phyloP scores from a whole-genome alignment of 37 sponge, comb jelly and placozoan genomes.

The Eunapius fragilis region DNA sequence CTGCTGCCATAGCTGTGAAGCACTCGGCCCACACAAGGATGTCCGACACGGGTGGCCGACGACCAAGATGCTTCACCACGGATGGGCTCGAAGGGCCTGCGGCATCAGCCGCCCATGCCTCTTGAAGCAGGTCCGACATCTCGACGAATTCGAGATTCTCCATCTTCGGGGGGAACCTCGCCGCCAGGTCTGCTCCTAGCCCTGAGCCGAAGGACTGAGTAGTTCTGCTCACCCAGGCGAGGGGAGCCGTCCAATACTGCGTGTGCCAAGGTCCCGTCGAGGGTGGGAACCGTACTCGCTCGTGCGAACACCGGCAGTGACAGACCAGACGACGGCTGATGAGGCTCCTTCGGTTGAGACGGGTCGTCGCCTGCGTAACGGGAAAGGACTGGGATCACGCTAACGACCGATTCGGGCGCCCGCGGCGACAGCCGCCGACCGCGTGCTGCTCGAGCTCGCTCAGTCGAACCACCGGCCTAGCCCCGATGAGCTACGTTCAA shows the following conservation, averaged over 20 bases:
- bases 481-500: too few relatives aligned
- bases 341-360: not conserved
- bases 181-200: not conserved
- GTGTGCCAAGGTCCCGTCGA: not conserved
- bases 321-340: not conserved
- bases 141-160: not conserved
- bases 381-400: not conserved
- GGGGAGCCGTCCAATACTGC: not conserved
- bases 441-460: not conserved
- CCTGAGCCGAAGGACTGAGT: not conserved
- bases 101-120: too few relatives aligned
- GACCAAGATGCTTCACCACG: not conserved
- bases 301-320: not conserved
- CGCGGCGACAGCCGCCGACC: not conserved
- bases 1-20: constrained; percentile 14
- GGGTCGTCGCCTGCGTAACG: not conserved
- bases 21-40: constrained; percentile 40
- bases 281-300: not conserved
- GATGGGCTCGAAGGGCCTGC: too few relatives aligned
- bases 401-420: not conserved
- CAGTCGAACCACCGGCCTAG: not conserved
- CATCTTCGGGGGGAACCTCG: not conserved
- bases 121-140: too few relatives aligned
- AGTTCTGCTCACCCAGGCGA: not conserved
- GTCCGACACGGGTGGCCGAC: constrained; percentile 22